Evolutionary conservation across 2,113 vertebrate species (phyloP).

Genomic region (Chionomys nivalis): DNA sequence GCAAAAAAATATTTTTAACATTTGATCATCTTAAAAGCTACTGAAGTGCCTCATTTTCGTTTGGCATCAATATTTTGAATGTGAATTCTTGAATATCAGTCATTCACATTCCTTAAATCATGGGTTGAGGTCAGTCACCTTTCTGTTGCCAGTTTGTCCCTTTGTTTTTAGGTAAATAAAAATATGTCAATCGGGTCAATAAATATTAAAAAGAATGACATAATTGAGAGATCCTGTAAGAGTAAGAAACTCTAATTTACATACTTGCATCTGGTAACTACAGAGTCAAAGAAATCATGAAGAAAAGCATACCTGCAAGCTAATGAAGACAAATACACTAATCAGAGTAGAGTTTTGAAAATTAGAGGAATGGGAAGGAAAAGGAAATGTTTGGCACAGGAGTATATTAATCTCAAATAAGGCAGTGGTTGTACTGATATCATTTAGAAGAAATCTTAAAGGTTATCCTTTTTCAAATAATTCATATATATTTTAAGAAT

Average conservation of each 20-base stretch:
- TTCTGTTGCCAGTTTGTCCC: not conserved
- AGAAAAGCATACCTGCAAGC: not conserved
- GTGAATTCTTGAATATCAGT: not conserved
- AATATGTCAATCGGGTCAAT: not conserved
- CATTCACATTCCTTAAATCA: not conserved
- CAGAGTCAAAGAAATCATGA: not conserved
- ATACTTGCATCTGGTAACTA: not conserved
- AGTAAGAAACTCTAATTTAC: not conserved
- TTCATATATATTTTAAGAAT: not conserved
- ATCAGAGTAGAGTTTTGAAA: not conserved
- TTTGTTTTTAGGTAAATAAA: not conserved
- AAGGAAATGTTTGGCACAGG: not conserved
- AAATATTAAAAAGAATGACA: not conserved
- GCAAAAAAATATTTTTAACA: not conserved
- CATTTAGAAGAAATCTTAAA: not conserved
- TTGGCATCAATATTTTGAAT: not conserved
- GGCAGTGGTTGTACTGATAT: not conserved
- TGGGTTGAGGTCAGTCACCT: not conserved
- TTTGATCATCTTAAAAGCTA: not conserved
- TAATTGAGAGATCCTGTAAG: not conserved
- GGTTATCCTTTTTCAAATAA: not conserved
- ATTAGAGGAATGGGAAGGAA: not conserved
- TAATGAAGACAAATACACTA: not conserved
- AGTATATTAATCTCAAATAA: not conserved
- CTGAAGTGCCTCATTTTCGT: not conserved